Conservation (phyloP, 2,797 vertebrate species). For the Pygocentrus nattereri region DNA sequence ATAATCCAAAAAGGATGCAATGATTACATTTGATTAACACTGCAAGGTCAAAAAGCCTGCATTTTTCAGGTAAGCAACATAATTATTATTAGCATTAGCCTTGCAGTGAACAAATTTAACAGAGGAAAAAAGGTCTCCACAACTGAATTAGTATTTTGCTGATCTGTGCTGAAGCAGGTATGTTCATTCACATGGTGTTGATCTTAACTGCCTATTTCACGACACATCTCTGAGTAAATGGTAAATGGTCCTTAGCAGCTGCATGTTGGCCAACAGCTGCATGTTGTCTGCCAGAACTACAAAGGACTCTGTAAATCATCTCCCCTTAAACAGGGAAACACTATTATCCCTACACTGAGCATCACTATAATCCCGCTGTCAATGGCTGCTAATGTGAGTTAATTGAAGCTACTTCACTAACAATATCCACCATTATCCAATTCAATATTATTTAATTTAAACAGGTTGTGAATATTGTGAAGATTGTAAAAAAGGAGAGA, state of each 20-base stretch:
- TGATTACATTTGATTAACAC: too few species aligned
- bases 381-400: neutral
- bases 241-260: neutral
- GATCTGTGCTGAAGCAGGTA: too few species aligned
- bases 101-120: too few species aligned
- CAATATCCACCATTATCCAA: neutral
- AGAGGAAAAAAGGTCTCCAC: too few species aligned
- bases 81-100: too few species aligned
- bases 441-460: neutral
- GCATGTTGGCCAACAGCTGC: conserved; percentile 22
- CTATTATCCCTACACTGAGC: too few species aligned
- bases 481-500: neutral
- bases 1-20: too few species aligned
- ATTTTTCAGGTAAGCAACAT: too few species aligned
- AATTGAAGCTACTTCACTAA: neutral
- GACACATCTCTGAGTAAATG: neutral
- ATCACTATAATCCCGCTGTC: too few species aligned
- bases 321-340: conserved; percentile 2
- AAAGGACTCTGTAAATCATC: neutral
- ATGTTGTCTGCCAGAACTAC: conserved; percentile 26
- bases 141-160: too few species aligned
- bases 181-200: neutral
- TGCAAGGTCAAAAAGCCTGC: too few species aligned
- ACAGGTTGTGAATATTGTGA: neutral
- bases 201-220: conserved; percentile 14